phyloP scores from a whole-genome alignment of 2,888 invertebrate genomes.

The Caradrina clavipalpis region DNA sequence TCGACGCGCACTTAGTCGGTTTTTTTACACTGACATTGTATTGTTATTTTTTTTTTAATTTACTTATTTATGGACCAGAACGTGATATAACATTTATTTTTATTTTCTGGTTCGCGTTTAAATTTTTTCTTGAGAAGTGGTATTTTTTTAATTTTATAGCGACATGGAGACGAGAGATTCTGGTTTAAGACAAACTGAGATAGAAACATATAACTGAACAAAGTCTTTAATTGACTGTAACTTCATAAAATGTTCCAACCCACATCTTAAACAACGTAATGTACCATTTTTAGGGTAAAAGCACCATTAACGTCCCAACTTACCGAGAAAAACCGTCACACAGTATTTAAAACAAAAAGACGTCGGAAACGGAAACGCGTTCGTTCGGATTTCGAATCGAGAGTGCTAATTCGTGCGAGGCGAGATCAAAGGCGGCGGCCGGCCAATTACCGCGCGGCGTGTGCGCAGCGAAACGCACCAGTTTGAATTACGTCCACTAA shows the following conservation, averaged over 20 bases:
- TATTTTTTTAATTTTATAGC: too few relatives aligned
- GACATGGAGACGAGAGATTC: neutral
- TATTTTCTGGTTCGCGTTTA: too few relatives aligned
- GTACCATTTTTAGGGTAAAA: conserved; percentile 52
- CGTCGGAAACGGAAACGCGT: conserved; percentile 80
- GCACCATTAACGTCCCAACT: conserved; percentile 43
- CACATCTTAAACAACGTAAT: conserved; percentile 24
- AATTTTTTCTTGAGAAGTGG: too few relatives aligned
- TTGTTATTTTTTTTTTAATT: too few relatives aligned
- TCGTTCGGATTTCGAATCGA: conserved; percentile 75
- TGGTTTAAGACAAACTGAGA: neutral
- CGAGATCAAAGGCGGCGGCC: conserved; percentile 82
- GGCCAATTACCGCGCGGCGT: conserved; percentile 82
- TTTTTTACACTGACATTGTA: too few relatives aligned
- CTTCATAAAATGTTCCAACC: conserved; percentile 20
- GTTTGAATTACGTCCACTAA: conserved; percentile 71
- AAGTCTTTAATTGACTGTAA: conserved; percentile 7
- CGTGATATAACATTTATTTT: too few relatives aligned
- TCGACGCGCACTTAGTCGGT: too few relatives aligned
- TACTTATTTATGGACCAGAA: too few relatives aligned
- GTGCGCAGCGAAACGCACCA: conserved; percentile 83
- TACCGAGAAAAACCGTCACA: conserved; percentile 58
- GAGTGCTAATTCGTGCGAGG: conserved; percentile 84
- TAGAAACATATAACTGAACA: neutral
- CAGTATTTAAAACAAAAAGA: conserved; percentile 63